Conservation (phyloP, 2,888 invertebrate species). For the Argynnis bischoffii region DNA sequence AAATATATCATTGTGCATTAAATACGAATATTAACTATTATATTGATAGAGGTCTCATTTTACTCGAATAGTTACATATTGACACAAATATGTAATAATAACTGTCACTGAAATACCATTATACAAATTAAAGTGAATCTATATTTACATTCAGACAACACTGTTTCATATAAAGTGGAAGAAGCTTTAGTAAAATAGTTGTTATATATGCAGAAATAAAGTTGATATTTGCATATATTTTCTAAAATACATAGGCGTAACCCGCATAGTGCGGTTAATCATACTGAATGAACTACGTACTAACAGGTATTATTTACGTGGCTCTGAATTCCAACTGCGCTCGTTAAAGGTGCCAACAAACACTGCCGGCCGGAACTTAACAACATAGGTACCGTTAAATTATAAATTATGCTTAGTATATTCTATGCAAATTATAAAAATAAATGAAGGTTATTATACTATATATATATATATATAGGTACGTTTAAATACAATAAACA, state of each 20-base stretch:
- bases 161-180: slow-evolving; percentile 7
- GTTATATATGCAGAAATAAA: slow-evolving; percentile 3
- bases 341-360: slow-evolving; percentile 40
- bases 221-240: slow-evolving; percentile 12
- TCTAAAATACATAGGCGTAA: slow-evolving; percentile 28
- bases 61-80: neutral
- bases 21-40: too few relatives aligned
- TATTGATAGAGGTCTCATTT: too few relatives aligned
- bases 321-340: slow-evolving; percentile 43
- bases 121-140: slow-evolving; percentile 22
- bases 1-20: too few relatives aligned
- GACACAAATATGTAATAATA: slow-evolving; percentile 11
- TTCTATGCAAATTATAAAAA: neutral
- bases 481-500: neutral
- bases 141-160: slow-evolving; percentile 14
- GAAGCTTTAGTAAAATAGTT: slow-evolving; percentile 5
- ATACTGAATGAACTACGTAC: slow-evolving; percentile 34
- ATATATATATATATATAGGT: neutral
- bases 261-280: slow-evolving; percentile 30
- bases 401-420: slow-evolving; percentile 20
- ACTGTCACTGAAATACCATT: slow-evolving; percentile 16
- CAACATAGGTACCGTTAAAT: slow-evolving; percentile 33
- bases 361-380: slow-evolving; percentile 25
- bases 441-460: neutral
- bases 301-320: slow-evolving; percentile 47